These are phyloP conservation scores for Gymnogyps californianus DNA, from an alignment of 2,113 vertebrate genomes.

Conservation along the genomic window DNA sequence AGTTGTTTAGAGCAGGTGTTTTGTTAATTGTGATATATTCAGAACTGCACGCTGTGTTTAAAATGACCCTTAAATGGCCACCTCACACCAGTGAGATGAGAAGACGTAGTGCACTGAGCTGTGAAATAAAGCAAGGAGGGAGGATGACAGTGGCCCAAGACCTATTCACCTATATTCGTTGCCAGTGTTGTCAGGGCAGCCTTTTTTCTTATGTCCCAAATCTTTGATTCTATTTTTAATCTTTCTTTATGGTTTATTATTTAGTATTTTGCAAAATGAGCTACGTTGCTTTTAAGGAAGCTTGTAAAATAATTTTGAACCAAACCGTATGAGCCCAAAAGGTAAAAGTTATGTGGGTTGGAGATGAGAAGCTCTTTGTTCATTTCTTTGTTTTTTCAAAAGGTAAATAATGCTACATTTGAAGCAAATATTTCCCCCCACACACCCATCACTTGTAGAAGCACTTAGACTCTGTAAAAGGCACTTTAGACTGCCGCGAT, in stretches of 20 bases:
- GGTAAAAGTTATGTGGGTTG: not conserved
- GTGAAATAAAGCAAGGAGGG: conserved; percentile 14
- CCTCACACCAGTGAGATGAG: not conserved
- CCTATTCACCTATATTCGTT: not conserved
- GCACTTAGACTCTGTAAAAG: not conserved
- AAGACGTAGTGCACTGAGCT: not conserved
- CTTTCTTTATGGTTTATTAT: not conserved
- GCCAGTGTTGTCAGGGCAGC: not conserved
- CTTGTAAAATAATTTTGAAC: not conserved
- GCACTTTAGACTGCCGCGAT: not conserved
- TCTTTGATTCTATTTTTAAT: not conserved
- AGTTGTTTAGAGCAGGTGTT: conserved; percentile 54
- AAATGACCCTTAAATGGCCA: conserved; percentile 33
- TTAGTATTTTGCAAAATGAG: not conserved
- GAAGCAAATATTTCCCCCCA: not conserved
- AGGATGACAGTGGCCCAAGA: not conserved
- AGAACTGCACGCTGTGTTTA: not conserved
- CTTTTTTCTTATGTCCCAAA: not conserved
- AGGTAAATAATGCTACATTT: not conserved
- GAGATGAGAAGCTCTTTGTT: not conserved
- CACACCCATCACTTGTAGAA: not conserved
- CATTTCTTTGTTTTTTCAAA: not conserved
- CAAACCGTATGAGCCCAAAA: not conserved
- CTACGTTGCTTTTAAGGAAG: not conserved
- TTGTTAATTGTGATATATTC: conserved; percentile 17